Evolutionary conservation across 2,113 vertebrate species (phyloP).

Genomic region (Felis catus): DNA sequence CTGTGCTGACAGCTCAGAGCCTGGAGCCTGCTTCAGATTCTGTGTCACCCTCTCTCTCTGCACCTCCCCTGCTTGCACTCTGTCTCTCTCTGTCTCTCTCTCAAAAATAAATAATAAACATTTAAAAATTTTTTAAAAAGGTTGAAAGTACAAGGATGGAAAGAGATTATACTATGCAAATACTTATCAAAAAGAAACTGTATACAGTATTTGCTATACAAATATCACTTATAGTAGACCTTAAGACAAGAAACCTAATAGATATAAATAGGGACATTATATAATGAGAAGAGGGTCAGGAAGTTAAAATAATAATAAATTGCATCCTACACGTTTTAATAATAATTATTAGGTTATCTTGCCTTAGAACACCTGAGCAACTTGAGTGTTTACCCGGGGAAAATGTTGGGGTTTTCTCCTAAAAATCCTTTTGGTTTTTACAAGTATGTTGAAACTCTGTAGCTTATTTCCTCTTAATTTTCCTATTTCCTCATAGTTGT

Average conservation of each 20-base stretch:
- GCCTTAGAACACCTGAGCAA: not conserved
- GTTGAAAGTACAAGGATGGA: not conserved
- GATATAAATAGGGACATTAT: not conserved
- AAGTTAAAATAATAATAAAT: constrained; percentile 35
- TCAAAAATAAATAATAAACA: too few species aligned
- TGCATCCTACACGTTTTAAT: not conserved
- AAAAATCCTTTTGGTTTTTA: not conserved
- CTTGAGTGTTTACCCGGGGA: not conserved
- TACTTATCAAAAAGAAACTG: not conserved
- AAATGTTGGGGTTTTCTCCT: not conserved
- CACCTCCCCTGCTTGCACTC: too few species aligned
- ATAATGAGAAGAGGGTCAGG: not conserved
- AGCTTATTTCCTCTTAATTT: not conserved
- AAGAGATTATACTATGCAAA: not conserved
- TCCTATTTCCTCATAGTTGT: not conserved
- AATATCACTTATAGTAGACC: not conserved
- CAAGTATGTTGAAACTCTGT: not conserved
- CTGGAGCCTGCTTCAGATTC: too few species aligned
- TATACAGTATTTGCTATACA: not conserved
- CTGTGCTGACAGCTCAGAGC: too few species aligned
- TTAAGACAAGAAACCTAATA: not conserved
- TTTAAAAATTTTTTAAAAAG: not conserved
- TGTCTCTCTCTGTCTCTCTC: too few species aligned
- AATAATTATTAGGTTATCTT: not conserved
- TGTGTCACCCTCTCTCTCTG: too few species aligned